A percentile compares a stretch with the other conserved stretches of the same genome.
Evolutionary conservation across 2,113 vertebrate genomes (phyloP).

Genomic region (Raja brachyura): DNA sequence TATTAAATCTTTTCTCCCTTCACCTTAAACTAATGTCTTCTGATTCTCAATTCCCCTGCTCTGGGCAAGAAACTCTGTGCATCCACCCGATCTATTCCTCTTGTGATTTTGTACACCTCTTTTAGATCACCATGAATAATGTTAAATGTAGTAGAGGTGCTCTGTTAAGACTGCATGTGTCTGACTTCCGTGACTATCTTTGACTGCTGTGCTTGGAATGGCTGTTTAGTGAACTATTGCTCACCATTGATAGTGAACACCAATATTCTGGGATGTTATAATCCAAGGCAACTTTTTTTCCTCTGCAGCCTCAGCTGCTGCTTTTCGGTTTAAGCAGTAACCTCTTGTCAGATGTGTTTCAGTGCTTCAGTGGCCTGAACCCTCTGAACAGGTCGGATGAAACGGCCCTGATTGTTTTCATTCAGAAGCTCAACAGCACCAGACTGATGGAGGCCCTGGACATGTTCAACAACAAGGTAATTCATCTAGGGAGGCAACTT

Average conservation of each 20-base stretch:
- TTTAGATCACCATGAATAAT: no score
- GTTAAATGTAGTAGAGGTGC: neutral
- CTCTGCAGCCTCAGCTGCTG: conserved; percentile 21
- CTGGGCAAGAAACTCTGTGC: no score
- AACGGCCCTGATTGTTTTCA: neutral
- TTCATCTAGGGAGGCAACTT: neutral
- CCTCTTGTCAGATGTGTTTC: neutral
- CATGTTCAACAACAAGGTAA: conserved; percentile 21
- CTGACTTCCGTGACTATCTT: neutral
- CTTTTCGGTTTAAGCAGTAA: neutral
- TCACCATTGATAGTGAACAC: neutral
- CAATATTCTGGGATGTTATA: neutral
- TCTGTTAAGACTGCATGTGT: neutral
- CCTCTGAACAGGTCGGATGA: neutral
- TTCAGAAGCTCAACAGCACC: conserved; percentile 18
- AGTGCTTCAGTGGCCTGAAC: neutral
- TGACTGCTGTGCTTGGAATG: neutral
- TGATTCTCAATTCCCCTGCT: no score
- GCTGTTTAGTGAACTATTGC: neutral
- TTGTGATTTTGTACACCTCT: no score
- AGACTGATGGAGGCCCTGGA: neutral
- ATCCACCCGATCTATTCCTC: no score
- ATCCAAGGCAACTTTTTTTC: neutral
- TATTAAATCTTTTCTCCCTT: no score
- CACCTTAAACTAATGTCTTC: no score